Base-by-base conservation (phyloP, 1,140 invertebrate genomes). In the Adoxophyes honmai region DNA sequence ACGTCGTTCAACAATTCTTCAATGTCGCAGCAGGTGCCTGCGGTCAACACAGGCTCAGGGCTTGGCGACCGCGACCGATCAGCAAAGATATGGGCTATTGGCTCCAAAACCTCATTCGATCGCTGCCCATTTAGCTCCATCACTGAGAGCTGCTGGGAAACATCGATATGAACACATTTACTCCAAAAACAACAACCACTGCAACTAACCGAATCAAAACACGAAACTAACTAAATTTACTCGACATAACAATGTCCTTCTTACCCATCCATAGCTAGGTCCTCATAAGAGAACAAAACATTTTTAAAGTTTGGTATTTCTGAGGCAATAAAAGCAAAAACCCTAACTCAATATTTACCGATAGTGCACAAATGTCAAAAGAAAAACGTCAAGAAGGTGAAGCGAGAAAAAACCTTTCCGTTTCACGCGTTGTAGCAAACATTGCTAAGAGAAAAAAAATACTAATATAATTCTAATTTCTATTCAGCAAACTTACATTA, bases 1-100 rank as follows among this genome's bases (percentile, higher is more conserved):
- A 88, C 85, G 80, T 88, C 85, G 74, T 75, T 88, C 75, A 88
- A 86, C 72, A 86, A 83, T 81, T 88, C 86, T 70, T 88, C 83
- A 70, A 88, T 74, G 68, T 86, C 83, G 53, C 75, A 81, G 70
- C 68, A 78, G 34, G 78, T 70, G 76, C 78, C 84, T 59, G 81
- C 75, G 42, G 70, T 64, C 57, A 88, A 63, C 28, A 86, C 75
- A 34, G 86, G 86, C 38, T 73, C 59, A 11, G 84, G 82, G 60
- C 80, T 85, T 16, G 78, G 72, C 7, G 77, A 76, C 42, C 70
- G 78, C 57, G 82, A 76, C 65, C 71, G 69, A 68, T 78, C 78
- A 39, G 73, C 64, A 69, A 70, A 85, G 67, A 70, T 81, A 59
- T 78, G 75, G 55, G 78, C 81, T 81, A 75, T 66, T 58, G 77